Percentiles rank a stretch among this genome's conserved stretches.
Conservation (phyloP, 2,888 invertebrate genomes). For the Tillus elongatus region DNA sequence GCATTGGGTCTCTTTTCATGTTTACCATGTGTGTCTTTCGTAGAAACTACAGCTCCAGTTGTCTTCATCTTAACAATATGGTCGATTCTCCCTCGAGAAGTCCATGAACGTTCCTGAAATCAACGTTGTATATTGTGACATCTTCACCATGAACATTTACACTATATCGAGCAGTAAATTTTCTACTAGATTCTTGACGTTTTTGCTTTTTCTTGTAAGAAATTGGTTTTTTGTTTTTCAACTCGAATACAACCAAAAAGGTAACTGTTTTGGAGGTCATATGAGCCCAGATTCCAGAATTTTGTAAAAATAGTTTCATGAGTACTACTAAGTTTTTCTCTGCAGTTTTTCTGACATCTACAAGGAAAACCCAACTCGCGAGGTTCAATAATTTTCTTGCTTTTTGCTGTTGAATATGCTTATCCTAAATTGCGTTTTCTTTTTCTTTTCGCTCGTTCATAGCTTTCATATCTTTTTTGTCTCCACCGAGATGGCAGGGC, state of each 20-base stretch:
- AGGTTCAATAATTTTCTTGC: slow-evolving; percentile 1
- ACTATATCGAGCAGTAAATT: slow-evolving; percentile 3
- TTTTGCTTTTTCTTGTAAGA: slow-evolving; percentile 17
- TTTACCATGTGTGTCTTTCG: slow-evolving; percentile 12
- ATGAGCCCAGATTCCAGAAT: slow-evolving; percentile 17
- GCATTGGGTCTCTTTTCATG: slow-evolving; percentile 14
- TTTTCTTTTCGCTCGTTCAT: not conserved
- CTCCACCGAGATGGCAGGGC: slow-evolving; percentile 1
- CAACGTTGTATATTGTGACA: slow-evolving; percentile 12
- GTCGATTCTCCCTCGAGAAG: slow-evolving; percentile 10
- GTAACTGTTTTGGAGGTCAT: slow-evolving; percentile 14
- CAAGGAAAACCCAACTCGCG: slow-evolving; percentile 6
- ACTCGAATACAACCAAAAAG: slow-evolving; percentile 16
- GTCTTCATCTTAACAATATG: slow-evolving; percentile 12
- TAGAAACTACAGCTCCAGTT: slow-evolving; percentile 9
- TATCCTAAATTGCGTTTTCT: slow-evolving; percentile 1
- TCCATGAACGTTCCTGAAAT: slow-evolving; percentile 10
- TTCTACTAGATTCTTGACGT: slow-evolving; percentile 12
- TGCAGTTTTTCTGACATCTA: too few relatives aligned
- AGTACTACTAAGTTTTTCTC: too few relatives aligned
- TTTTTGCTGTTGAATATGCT: not conserved
- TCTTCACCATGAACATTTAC: slow-evolving; percentile 11
- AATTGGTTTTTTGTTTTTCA: slow-evolving; percentile 13
- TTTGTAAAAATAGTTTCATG: slow-evolving; percentile 14
- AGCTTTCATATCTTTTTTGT: not conserved